A percentile compares a stretch with the other conserved stretches of the same genome.
Evolutionary conservation across 2,888 invertebrate species (phyloP).

Genomic region (Nebria salina): DNA sequence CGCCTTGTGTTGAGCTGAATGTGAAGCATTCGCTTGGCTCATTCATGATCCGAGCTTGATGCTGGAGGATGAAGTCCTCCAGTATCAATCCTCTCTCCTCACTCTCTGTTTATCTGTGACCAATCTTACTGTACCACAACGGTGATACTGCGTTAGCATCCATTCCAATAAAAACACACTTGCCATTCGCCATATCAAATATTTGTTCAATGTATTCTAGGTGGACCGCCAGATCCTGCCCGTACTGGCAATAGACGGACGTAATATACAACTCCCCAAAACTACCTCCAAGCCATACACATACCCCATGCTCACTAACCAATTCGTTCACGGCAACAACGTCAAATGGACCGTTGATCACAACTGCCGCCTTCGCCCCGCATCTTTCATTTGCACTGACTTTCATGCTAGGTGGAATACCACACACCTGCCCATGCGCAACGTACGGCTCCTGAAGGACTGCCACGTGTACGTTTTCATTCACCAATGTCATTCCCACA

Average conservation of each 20-base stretch:
- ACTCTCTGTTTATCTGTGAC: background rate
- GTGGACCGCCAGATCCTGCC: conserved; percentile 10
- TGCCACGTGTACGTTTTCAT: background rate
- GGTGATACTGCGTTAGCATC: conserved; percentile 51
- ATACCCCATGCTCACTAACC: conserved; percentile 7
- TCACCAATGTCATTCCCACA: conserved; percentile 20
- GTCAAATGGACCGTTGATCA: conserved; percentile 15
- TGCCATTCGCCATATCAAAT: background rate
- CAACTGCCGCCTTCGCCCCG: conserved; percentile 38
- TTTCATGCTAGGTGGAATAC: background rate
- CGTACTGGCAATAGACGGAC: conserved; percentile 48
- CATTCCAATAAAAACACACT: conserved; percentile 47
- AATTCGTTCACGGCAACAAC: background rate
- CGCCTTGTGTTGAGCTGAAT: too few species aligned
- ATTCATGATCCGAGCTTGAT: too few species aligned
- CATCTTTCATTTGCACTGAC: background rate
- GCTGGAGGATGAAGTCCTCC: too few species aligned
- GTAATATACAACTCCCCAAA: conserved; percentile 46
- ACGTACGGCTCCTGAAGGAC: background rate
- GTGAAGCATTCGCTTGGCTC: too few species aligned
- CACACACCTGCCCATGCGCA: background rate
- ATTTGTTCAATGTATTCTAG: conserved; percentile 31
- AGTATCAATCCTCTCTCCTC: background rate
- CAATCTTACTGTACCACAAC: conserved; percentile 49
- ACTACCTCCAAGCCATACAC: conserved; percentile 47